These are phyloP conservation scores for Plusia festucae DNA, from an alignment of 2,888 invertebrate genomes.

Conservation along the genomic window DNA sequence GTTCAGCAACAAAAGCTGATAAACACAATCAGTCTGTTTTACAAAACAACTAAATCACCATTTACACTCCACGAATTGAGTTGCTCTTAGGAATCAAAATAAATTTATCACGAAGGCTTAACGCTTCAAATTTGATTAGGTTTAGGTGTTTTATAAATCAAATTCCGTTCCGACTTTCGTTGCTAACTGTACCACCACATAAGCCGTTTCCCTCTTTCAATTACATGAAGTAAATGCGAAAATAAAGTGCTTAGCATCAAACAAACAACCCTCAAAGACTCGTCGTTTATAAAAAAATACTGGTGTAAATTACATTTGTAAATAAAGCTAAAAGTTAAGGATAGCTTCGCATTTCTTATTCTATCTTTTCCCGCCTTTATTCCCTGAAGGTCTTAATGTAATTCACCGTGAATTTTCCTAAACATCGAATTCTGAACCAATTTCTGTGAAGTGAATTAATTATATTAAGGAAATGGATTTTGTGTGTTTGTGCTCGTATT, in stretches of 20 bases:
- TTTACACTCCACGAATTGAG: no score
- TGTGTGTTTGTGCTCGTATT: constrained; percentile 15
- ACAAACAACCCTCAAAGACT: background rate
- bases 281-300: background rate
- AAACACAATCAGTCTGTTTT: no score
- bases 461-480: constrained; percentile 29
- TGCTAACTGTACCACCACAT: no score
- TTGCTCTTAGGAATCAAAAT: no score
- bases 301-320: background rate
- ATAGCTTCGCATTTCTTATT: background rate
- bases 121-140: no score
- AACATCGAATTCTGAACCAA: constrained; percentile 7
- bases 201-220: no score
- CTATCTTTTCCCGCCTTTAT: background rate
- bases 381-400: background rate
- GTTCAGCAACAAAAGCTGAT: no score
- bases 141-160: no score
- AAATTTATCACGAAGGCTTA: no score
- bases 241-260: background rate
- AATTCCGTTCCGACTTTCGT: no score
- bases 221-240: background rate
- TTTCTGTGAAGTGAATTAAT: constrained; percentile 30
- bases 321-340: background rate
- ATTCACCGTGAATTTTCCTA: constrained; percentile 8
- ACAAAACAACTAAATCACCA: no score